Conservation (phyloP, 2,888 invertebrate genomes). For the Melanophora roralis region DNA sequence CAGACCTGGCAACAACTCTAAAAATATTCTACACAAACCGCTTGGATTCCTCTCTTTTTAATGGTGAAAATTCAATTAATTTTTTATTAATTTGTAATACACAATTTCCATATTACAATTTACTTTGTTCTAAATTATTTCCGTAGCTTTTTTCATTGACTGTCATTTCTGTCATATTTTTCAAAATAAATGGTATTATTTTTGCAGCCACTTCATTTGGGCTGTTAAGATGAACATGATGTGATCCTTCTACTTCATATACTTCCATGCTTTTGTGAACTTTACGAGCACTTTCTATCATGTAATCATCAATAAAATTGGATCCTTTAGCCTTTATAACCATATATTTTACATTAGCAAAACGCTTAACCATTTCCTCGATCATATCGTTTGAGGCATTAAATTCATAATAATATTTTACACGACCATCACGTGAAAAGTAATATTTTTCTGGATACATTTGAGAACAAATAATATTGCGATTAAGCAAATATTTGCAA, state of each 20-base stretch:
- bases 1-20: no score
- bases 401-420: conserved; percentile 53
- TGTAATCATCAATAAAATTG: conserved; percentile 77
- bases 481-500: conserved; percentile 78
- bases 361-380: conserved; percentile 78
- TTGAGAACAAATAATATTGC: conserved; percentile 79
- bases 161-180: background rate
- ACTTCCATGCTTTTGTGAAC: conserved; percentile 79
- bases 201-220: conserved; percentile 77
- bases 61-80: no score
- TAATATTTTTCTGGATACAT: conserved; percentile 79
- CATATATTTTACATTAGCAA: conserved; percentile 80
- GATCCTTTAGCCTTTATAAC: conserved; percentile 80
- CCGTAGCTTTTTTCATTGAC: background rate
- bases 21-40: no score
- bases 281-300: conserved; percentile 78
- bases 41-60: no score
- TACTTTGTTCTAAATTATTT: background rate
- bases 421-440: conserved; percentile 64
- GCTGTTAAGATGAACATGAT: conserved; percentile 84
- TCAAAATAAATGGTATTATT: conserved; percentile 11
- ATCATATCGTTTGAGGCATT: conserved; percentile 75
- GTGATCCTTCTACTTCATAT: conserved; percentile 81
- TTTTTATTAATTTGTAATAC: background rate
- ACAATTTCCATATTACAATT: background rate